Percentiles rank a stretch among this genome's conserved stretches.
These are phyloP conservation scores for Liparis tanakae DNA, from an alignment of 2,797 vertebrate genomes.

Conservation along the genomic window DNA sequence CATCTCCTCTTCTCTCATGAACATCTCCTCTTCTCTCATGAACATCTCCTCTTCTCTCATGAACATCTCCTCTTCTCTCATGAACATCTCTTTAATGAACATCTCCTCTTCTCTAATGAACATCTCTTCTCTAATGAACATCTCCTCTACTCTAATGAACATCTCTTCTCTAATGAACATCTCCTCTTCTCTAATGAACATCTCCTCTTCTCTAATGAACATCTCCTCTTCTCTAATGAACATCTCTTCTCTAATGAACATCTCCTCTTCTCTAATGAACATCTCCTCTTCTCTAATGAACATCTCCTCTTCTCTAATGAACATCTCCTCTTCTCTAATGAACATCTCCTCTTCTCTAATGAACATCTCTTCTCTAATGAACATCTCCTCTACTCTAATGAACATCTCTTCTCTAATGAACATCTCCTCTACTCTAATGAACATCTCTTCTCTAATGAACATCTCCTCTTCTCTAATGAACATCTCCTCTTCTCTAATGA, in stretches of 20 bases:
- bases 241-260: not conserved
- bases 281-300: constrained; percentile 13
- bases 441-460: constrained; percentile 36
- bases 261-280: constrained; percentile 37
- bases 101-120: constrained; percentile 33
- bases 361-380: constrained; percentile 37
- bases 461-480: constrained; percentile 40
- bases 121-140: constrained; percentile 48
- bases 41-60: constrained; percentile 28
- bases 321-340: constrained; percentile 40
- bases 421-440: constrained; percentile 19
- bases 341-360: constrained; percentile 43
- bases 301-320: constrained; percentile 31
- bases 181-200: constrained; percentile 41
- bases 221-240: constrained; percentile 3
- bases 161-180: constrained; percentile 11
- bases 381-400: constrained; percentile 25
- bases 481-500: constrained; percentile 30
- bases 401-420: constrained; percentile 50
- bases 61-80: constrained; percentile 9
- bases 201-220: constrained; percentile 2
- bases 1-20: constrained; percentile 30
- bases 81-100: not conserved
- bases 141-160: constrained; percentile 40
- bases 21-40: constrained; percentile 40